Evolutionary conservation across 2,888 invertebrate genomes (phyloP).

Genomic region (Hedychridium roseum): DNA sequence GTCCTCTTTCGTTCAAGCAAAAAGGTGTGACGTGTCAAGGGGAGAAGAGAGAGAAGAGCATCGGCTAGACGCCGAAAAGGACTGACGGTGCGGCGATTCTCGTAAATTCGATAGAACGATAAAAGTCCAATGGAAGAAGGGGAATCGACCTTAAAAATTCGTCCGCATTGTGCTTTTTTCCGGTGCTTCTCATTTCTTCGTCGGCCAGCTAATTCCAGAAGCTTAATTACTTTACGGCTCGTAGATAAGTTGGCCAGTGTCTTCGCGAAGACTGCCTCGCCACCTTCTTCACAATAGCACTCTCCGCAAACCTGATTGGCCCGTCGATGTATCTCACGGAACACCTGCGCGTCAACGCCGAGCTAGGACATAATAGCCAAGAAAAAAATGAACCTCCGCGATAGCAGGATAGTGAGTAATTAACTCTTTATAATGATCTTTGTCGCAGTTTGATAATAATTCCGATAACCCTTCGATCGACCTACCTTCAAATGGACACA

Average conservation of each 20-base stretch:
- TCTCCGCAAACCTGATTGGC: too few species aligned
- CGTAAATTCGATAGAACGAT: constrained; percentile 18
- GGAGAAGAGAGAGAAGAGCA: constrained; percentile 23
- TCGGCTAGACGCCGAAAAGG: constrained; percentile 21
- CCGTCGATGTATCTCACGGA: too few species aligned
- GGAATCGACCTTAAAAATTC: constrained; percentile 38
- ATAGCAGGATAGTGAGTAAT: too few species aligned
- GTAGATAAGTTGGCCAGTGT: background rate
- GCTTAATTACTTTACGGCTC: constrained; percentile 52
- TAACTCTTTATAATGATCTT: too few species aligned
- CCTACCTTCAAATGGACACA: too few species aligned
- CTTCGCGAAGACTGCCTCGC: background rate
- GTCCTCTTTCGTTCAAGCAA: constrained; percentile 26
- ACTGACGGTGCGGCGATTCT: constrained; percentile 14
- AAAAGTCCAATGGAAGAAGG: too few species aligned
- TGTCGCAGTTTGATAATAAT: too few species aligned
- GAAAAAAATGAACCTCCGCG: too few species aligned
- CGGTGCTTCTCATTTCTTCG: constrained; percentile 4
- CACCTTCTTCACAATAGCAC: background rate
- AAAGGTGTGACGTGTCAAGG: constrained; percentile 35
- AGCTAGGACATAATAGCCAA: too few species aligned
- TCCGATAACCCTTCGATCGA: too few species aligned
- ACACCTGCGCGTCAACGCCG: background rate
- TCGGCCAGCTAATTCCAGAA: constrained; percentile 51
- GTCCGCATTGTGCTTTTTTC: constrained; percentile 44